Base-by-base conservation (phyloP, 2,113 vertebrate genomes). In the Serinus canaria region DNA sequence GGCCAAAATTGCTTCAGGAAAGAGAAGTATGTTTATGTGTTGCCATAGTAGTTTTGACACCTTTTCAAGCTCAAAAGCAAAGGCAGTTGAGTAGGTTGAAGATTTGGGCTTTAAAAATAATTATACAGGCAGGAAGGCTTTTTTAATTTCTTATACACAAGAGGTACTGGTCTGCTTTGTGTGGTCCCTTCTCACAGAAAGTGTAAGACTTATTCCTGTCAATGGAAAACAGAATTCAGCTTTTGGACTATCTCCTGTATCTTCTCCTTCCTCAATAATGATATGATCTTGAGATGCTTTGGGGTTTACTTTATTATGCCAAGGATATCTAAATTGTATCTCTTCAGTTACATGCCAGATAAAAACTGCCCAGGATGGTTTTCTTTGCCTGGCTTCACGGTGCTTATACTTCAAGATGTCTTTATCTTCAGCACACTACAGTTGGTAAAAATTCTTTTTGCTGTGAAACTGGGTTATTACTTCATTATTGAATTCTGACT, bases 301-400 rank as follows among this genome's bases (percentile, higher is more conserved):
- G 44, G 85, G 72, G 50, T 88, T 93, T 88, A 52, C 44, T 94
- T 94, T 96, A 77, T 90, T 93, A 83, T 80, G 75, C 46, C 67
- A 86, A 50, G 59, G 79, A 83, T 90, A 95, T 92, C 93, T 95
- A 74, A 95, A 97, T 93, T 80, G 64, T 82, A 96, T 91, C 78
- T 95, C 72, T 52, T 83, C 72, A 44, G 82, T 90, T 88, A 94
- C 92, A 91, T 1, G 24, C 47, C 11, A 83, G 78, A 95, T 94
- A 90, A 91, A 92, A 93, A 69, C 37, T 56, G 55, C 64, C 47
- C 55, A n/a, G 43, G 39, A 59, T 6, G 4, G 55, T 59, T 79
- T 60, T 78, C 78, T 83, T 73, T 83, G 84, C 50, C 49, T 62
- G 50, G 46, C 56, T 91, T 94, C 70, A 73, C 8, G 69, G 62